Percentiles rank a stretch among this genome's conserved stretches.
Conservation (phyloP, 2,888 invertebrate genomes). For the Polyommatus iphigenia region DNA sequence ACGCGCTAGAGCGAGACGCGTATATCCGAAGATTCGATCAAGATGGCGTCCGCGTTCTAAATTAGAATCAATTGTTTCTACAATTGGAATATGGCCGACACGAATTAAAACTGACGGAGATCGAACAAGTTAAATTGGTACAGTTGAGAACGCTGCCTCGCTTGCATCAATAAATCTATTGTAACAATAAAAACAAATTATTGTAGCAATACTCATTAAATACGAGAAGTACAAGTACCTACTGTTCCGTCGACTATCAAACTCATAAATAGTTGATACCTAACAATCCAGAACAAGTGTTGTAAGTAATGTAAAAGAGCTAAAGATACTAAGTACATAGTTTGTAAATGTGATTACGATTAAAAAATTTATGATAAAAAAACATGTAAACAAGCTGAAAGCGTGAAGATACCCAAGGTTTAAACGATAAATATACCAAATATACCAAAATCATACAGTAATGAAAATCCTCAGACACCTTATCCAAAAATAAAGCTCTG, state of each 20-base stretch:
- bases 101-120: slow-evolving; percentile 34
- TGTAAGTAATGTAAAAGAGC: too few relatives aligned
- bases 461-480: neutral
- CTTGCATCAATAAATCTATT: neutral
- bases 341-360: too few relatives aligned
- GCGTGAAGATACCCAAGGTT: too few relatives aligned
- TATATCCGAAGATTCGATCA: slow-evolving; percentile 28
- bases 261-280: neutral
- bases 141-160: neutral
- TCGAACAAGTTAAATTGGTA: slow-evolving; percentile 9
- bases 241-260: neutral
- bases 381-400: too few relatives aligned
- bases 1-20: slow-evolving; percentile 22
- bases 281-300: too few relatives aligned
- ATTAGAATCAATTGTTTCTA: slow-evolving; percentile 40
- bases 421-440: too few relatives aligned
- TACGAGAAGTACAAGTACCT: neutral
- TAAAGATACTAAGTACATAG: too few relatives aligned
- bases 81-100: slow-evolving; percentile 37
- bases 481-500: neutral
- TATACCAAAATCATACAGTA: too few relatives aligned
- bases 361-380: too few relatives aligned
- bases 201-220: neutral
- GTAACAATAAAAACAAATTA: neutral
- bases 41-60: slow-evolving; percentile 38